These are phyloP conservation scores for Trichonephila inaurata DNA, from an alignment of 1,140 invertebrate species.

Conservation along the genomic window DNA sequence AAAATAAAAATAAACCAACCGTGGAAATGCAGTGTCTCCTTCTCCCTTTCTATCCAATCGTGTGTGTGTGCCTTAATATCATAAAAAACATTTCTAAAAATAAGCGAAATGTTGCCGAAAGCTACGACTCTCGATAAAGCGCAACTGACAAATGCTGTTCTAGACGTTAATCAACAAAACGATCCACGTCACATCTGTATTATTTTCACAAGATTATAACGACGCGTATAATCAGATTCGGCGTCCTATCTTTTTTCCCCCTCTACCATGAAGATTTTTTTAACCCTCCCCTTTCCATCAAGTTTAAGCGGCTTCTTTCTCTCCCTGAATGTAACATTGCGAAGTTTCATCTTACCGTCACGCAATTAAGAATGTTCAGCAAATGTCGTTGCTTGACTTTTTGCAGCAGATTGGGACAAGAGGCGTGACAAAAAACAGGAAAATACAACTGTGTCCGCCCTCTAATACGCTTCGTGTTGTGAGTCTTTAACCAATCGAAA, in stretches of 20 bases:
- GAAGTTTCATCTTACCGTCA: not conserved
- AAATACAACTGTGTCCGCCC: not conserved
- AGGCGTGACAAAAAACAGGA: constrained; percentile 1
- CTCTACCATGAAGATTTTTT: not conserved
- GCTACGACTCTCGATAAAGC: not conserved
- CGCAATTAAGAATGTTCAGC: no score
- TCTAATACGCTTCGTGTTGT: not conserved
- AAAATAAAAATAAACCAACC: not conserved
- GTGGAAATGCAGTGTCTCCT: no score
- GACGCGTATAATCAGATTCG: constrained; percentile 33
- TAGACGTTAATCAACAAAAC: not conserved
- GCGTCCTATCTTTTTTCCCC: not conserved
- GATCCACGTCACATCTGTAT: not conserved
- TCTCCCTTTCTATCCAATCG: no score
- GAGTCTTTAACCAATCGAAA: not conserved
- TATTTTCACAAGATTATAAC: constrained; percentile 42
- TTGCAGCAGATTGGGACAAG: not conserved
- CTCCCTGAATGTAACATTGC: not conserved
- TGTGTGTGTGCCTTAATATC: not conserved
- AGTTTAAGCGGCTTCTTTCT: not conserved
- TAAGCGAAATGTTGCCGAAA: not conserved
- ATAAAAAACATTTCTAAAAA: constrained; percentile 2
- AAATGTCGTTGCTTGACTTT: not conserved
- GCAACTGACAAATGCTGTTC: not conserved
- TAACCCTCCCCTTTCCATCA: not conserved